phyloP scores from a whole-genome alignment of 2,888 invertebrate genomes.

The Ditula angustiorana region DNA sequence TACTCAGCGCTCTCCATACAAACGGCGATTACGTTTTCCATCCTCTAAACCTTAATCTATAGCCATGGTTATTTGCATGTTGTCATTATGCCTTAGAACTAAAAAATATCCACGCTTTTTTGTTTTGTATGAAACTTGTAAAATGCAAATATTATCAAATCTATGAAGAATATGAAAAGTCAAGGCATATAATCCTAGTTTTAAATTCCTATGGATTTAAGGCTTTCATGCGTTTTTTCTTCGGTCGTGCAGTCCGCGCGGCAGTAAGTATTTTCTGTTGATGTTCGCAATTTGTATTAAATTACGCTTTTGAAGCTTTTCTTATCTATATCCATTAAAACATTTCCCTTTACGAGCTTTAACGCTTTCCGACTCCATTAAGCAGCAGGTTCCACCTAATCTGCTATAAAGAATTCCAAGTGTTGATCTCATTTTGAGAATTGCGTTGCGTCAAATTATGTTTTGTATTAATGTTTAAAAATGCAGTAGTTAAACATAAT shows the following conservation, averaged over 20 bases:
- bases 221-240: neutral
- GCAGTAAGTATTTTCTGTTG: slow-evolving; percentile 27
- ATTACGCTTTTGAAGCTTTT: slow-evolving; percentile 48
- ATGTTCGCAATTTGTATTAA: slow-evolving; percentile 38
- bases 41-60: too few relatives aligned
- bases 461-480: neutral
- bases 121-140: too few relatives aligned
- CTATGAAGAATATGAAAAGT: too few relatives aligned
- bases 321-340: slow-evolving; percentile 46
- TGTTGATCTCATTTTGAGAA: slow-evolving; percentile 24
- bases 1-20: too few relatives aligned
- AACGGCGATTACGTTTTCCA: too few relatives aligned
- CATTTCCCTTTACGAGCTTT: slow-evolving; percentile 41
- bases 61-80: too few relatives aligned
- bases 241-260: neutral
- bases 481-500: too few relatives aligned
- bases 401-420: slow-evolving; percentile 32
- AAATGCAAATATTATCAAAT: too few relatives aligned
- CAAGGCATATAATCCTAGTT: too few relatives aligned
- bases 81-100: too few relatives aligned
- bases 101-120: too few relatives aligned
- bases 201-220: too few relatives aligned
- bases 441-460: slow-evolving; percentile 1
- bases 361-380: slow-evolving; percentile 42
- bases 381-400: slow-evolving; percentile 36